Conservation (phyloP, 2,888 invertebrate species). For the Drosophila meridiana region DNA sequence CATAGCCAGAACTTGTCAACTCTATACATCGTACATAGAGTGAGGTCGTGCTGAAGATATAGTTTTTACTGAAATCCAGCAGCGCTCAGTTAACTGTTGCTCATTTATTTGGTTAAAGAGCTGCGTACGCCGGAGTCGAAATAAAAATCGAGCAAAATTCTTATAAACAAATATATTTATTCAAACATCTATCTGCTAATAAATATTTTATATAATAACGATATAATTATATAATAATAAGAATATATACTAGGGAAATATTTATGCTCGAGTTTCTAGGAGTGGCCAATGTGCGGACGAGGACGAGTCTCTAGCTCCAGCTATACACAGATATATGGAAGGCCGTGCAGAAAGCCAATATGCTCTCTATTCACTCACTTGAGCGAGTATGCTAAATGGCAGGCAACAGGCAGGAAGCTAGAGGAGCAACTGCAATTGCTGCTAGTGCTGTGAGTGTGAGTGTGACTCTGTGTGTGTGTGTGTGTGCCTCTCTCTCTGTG, state of each 20-base stretch:
- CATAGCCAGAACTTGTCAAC: too few species aligned
- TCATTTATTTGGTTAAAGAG: conserved; percentile 65
- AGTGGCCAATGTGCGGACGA: too few species aligned
- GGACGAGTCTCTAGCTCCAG: too few species aligned
- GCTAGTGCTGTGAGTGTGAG: neutral
- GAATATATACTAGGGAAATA: too few species aligned
- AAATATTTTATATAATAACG: too few species aligned
- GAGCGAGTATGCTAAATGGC: conserved; percentile 9
- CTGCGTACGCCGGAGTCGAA: conserved; percentile 12
- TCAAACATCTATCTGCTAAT: too few species aligned
- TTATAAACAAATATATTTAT: too few species aligned
- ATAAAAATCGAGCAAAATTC: conserved; percentile 29
- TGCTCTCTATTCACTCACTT: neutral
- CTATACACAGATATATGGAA: neutral
- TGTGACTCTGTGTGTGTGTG: neutral
- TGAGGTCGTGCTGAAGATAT: too few species aligned
- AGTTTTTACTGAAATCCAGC: neutral
- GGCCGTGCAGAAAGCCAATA: neutral
- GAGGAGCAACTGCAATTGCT: conserved; percentile 22
- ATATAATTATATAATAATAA: too few species aligned
- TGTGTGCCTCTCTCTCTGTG: neutral
- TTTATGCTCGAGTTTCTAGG: too few species aligned
- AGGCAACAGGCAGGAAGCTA: conserved; percentile 43
- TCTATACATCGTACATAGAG: too few species aligned
- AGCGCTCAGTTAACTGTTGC: conserved; percentile 57